Conservation (phyloP, 2,113 vertebrate species). For the Oplegnathus fasciatus region DNA sequence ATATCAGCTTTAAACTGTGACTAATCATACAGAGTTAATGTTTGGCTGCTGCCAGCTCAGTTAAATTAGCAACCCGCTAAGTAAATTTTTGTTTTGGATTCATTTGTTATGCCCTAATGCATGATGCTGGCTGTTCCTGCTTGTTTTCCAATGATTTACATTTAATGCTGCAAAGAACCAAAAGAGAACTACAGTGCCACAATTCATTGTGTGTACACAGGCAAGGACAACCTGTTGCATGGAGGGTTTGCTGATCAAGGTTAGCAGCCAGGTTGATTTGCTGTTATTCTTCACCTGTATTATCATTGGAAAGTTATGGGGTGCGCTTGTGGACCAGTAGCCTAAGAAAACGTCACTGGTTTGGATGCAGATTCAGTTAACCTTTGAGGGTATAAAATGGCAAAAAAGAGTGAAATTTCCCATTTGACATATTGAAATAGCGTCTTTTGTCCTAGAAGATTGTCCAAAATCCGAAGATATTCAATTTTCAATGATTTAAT, state of each 20-base stretch:
- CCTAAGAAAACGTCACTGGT: too few species aligned
- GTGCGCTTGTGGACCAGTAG: not conserved
- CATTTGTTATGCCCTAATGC: not conserved
- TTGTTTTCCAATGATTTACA: not conserved
- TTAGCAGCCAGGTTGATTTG: not conserved
- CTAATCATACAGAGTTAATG: constrained; percentile 12
- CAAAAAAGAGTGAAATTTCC: not conserved
- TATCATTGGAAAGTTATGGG: not conserved
- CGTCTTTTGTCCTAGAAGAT: not conserved
- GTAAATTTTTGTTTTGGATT: constrained; percentile 32
- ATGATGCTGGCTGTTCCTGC: constrained; percentile 13
- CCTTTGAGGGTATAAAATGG: not conserved
- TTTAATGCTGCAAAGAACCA: not conserved
- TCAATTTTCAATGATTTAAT: not conserved
- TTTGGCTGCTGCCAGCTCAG: constrained; percentile 15
- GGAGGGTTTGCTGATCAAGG: not conserved
- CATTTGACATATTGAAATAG: not conserved
- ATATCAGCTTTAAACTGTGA: not conserved
- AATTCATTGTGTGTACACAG: not conserved
- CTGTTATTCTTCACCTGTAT: not conserved
- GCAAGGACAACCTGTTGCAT: not conserved
- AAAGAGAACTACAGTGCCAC: not conserved
- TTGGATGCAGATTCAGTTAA: not conserved
- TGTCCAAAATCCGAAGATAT: not conserved
- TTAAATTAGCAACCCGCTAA: constrained; percentile 23